Conservation (phyloP, 1,140 invertebrate species). For the Calliphora vicina region DNA sequence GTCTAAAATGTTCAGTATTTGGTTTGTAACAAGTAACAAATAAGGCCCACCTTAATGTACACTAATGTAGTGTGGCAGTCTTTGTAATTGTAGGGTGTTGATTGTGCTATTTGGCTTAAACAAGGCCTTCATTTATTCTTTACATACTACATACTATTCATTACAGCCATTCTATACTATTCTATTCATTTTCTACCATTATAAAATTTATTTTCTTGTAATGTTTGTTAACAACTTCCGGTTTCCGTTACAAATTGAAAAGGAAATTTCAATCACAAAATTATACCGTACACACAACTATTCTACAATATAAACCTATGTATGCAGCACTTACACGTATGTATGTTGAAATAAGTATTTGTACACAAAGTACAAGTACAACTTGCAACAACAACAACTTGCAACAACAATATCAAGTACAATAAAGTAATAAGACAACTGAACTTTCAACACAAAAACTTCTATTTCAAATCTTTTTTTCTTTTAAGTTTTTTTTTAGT, state of each 20-base stretch:
- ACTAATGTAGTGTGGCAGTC: neutral
- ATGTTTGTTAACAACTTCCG: constrained; percentile 33
- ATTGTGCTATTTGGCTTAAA: neutral
- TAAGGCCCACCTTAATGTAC: too few species aligned
- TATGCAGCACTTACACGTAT: neutral
- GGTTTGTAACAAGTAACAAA: too few species aligned
- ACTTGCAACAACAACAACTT: neutral
- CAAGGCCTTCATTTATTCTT: neutral
- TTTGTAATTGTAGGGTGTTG: neutral
- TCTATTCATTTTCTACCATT: neutral
- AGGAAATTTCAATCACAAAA: constrained; percentile 26
- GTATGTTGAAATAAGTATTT: neutral
- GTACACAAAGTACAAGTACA: neutral
- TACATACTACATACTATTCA: neutral
- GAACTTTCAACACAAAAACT: neutral
- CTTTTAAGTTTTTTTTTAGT: neutral
- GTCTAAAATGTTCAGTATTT: too few species aligned
- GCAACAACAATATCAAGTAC: neutral
- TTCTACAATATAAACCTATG: neutral
- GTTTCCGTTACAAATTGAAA: constrained; percentile 28
- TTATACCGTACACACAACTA: neutral
- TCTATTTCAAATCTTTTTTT: too few species aligned
- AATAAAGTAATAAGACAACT: neutral
- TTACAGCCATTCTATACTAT: neutral
- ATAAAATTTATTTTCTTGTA: constrained; percentile 14